Base-by-base conservation (phyloP, 1,140 invertebrate species). In the Euschistus heros region DNA sequence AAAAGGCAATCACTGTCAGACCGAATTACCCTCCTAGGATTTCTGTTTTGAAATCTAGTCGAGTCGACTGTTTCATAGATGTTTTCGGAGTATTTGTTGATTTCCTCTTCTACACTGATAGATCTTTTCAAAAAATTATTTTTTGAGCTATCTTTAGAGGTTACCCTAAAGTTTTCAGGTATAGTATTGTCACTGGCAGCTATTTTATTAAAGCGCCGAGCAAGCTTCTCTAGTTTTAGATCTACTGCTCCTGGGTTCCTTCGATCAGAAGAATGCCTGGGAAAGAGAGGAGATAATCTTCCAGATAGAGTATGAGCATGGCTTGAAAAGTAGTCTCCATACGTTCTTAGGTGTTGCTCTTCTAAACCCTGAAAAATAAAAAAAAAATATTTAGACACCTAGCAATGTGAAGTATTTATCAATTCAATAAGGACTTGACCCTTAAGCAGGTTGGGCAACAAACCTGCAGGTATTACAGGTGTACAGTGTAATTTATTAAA, bases 101-200 rank as follows among this genome's bases (percentile, higher is more conserved):
- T n/a, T 27, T 67, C 66, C 18, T 67, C 57, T 20, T 67, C 66
- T 18, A 67, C 66, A 57, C 61, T 63, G 10, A 50, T 33, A 46
- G 61, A 63, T 52, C 66, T 47, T 59, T 42, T 52, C 22, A 67
- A 44, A 7, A 57, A 8, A 14, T 64, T 64, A 1, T 62, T 33
- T 46, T 55, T 63, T 18, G 60, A 6, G 24, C 24, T 63, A 26
- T 63, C 27, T 13, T 15, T 63, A 7, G 62, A 63, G 10, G 44
- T 18, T n/a, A 24, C 7, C 22, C 46, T 67, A 24, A 67, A 64
- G 18, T 59, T 67, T 27, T 60, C 66, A n/a, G 66, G 64, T 27
- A 69, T 69, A 8, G 68, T 65, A 14, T 66, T 67, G 30, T 69
- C 68, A 67, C 68, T 69, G 3, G 61, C 57, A 22, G 68, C 68